Conservation (phyloP, 2,888 invertebrate genomes). For the Gasteruption jaculator region DNA sequence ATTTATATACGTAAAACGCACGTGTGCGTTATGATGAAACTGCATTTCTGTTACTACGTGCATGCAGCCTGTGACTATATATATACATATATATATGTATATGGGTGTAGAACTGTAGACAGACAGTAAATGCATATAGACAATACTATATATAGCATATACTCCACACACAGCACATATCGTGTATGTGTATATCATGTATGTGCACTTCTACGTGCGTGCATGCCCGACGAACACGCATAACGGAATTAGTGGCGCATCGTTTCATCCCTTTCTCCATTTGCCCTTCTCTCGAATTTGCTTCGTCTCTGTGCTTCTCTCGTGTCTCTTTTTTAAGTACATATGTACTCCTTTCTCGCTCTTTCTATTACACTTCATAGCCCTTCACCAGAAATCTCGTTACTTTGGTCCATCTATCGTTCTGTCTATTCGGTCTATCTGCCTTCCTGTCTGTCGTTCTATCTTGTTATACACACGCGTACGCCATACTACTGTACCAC, state of each 20-base stretch:
- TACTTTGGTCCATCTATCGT: slow-evolving; percentile 20
- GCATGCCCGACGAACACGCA: slow-evolving; percentile 26
- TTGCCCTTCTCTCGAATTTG: slow-evolving; percentile 16
- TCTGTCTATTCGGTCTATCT: slow-evolving; percentile 15
- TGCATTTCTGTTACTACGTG: slow-evolving; percentile 24
- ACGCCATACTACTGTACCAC: too few species aligned
- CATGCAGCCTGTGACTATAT: too few species aligned
- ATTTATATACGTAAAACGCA: not conserved
- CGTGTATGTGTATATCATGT: slow-evolving; percentile 18
- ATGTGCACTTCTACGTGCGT: slow-evolving; percentile 12
- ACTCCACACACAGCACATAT: slow-evolving; percentile 13
- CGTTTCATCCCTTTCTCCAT: slow-evolving; percentile 41
- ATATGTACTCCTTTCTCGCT: slow-evolving; percentile 1
- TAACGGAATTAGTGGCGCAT: slow-evolving; percentile 46
- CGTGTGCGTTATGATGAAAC: too few species aligned
- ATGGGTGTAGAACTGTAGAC: too few species aligned
- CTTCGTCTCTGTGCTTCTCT: too few species aligned
- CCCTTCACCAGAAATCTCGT: slow-evolving; percentile 28
- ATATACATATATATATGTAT: too few species aligned
- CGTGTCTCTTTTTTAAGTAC: too few species aligned
- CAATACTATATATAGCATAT: too few species aligned
- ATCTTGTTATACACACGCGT: too few species aligned
- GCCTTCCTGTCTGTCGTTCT: slow-evolving; percentile 4
- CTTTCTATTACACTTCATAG: slow-evolving; percentile 4
- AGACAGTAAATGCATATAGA: too few species aligned